Conservation (phyloP, 92 coral and sea anemone species). For the Epizoanthus scotinus region DNA sequence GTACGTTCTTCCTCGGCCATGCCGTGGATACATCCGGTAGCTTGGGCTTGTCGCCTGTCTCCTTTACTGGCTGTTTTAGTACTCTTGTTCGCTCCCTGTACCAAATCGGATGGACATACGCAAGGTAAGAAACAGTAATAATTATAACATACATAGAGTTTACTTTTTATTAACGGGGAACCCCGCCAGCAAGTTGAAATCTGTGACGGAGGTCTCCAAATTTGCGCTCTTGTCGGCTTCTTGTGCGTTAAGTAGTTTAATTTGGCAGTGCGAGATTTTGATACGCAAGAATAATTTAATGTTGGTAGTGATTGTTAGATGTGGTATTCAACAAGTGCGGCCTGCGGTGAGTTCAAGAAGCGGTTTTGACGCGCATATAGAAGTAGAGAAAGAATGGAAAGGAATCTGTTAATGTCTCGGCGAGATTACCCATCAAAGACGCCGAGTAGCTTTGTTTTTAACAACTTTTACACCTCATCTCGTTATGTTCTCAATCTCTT, state of each 20-base stretch:
- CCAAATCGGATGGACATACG: slow-evolving; percentile 14
- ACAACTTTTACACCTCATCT: slow-evolving; percentile 39
- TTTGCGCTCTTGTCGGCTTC: neutral
- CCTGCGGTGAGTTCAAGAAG: slow-evolving; percentile 12
- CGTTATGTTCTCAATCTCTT: slow-evolving; percentile 20
- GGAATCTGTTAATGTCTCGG: slow-evolving; percentile 32
- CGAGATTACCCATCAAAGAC: slow-evolving; percentile 38
- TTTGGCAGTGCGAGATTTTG: neutral
- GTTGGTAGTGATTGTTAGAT: neutral
- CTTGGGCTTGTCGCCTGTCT: slow-evolving; percentile 18
- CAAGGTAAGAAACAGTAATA: neutral
- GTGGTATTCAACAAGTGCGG: slow-evolving; percentile 13
- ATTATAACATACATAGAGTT: neutral
- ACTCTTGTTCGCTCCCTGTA: slow-evolving; percentile 17
- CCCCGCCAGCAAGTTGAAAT: neutral
- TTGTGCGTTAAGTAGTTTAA: neutral
- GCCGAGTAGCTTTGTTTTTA: slow-evolving; percentile 34
- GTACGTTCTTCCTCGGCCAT: neutral
- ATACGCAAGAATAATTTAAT: neutral
- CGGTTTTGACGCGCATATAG: neutral
- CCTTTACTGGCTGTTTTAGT: neutral
- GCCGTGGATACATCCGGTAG: slow-evolving; percentile 16
- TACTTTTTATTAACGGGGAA: neutral
- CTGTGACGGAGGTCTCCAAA: neutral
- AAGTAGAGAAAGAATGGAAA: slow-evolving; percentile 10